A percentile compares a stretch with the other conserved stretches of the same genome.
Evolutionary conservation across 2,888 invertebrate genomes (phyloP).

Genomic region (Parnassius glacialis): DNA sequence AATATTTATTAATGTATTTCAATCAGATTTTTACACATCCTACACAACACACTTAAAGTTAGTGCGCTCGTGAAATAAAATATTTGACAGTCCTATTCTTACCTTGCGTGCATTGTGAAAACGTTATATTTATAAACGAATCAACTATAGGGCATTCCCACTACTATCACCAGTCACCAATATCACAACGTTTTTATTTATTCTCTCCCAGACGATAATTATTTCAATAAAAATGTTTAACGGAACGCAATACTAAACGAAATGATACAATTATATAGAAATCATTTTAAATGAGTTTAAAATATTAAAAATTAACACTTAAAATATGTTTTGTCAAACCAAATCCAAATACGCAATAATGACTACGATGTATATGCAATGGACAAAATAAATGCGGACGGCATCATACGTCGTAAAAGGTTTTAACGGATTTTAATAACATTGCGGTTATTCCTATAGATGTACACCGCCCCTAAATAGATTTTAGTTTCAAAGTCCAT

Average conservation of each 20-base stretch:
- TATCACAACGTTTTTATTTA: slow-evolving; percentile 45
- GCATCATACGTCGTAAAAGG: neutral
- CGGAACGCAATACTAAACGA: neutral
- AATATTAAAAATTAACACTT: too few species aligned
- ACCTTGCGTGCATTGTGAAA: too few species aligned
- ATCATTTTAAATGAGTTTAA: too few species aligned
- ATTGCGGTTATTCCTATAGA: slow-evolving; percentile 1
- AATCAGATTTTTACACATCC: too few species aligned
- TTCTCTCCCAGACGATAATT: neutral
- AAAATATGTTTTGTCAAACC: too few species aligned
- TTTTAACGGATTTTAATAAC: neutral
- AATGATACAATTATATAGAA: too few species aligned
- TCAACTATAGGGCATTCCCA: slow-evolving; percentile 40
- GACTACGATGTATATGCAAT: neutral
- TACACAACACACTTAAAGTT: too few species aligned
- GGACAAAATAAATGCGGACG: slow-evolving; percentile 13
- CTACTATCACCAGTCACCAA: slow-evolving; percentile 61
- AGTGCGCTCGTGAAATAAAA: too few species aligned
- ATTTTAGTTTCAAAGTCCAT: neutral
- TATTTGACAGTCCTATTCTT: too few species aligned
- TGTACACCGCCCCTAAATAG: slow-evolving; percentile 4
- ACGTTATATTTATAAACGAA: slow-evolving; percentile 39
- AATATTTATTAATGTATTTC: too few species aligned
- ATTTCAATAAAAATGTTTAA: neutral
- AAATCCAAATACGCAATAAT: too few species aligned